A percentile compares a stretch with the other conserved stretches of the same genome.
phyloP scores from a whole-genome alignment of 2,888 invertebrate genomes.

The Hanleya hanleyi region DNA sequence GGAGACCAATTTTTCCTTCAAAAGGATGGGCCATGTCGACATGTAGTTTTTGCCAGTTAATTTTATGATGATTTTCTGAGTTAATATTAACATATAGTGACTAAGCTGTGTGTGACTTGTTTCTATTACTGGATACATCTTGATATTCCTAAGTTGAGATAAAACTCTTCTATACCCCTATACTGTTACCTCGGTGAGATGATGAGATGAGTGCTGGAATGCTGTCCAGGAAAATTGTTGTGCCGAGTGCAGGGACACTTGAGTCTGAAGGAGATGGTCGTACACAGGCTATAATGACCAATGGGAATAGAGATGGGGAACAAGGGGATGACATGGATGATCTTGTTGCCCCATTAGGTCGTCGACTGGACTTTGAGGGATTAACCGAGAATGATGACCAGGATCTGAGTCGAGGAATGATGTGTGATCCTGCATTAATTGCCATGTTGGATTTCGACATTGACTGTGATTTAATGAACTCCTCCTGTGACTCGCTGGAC shows the following conservation, averaged over 20 bases:
- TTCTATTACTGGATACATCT: background rate
- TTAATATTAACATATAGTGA: background rate
- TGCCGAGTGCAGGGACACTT: no score
- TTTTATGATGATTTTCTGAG: background rate
- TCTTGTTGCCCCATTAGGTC: no score
- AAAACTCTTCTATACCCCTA: background rate
- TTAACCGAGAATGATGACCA: no score
- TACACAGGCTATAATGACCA: no score
- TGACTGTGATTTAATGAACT: background rate
- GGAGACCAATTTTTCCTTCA: no score
- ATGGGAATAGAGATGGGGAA: no score
- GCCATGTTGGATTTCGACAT: background rate
- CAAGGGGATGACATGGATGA: no score
- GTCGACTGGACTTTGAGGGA: no score
- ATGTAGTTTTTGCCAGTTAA: background rate
- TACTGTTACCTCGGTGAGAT: background rate
- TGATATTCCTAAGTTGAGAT: no score
- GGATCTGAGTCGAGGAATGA: conserved; percentile 1
- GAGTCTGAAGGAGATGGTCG: no score
- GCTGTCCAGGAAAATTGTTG: background rate
- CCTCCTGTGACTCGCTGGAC: background rate
- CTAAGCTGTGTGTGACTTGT: background rate
- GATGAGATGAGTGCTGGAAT: background rate
- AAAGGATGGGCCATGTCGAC: background rate
- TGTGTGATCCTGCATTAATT: background rate